phyloP scores from a whole-genome alignment of 2,113 vertebrate genomes.

The Albula glossodonta region DNA sequence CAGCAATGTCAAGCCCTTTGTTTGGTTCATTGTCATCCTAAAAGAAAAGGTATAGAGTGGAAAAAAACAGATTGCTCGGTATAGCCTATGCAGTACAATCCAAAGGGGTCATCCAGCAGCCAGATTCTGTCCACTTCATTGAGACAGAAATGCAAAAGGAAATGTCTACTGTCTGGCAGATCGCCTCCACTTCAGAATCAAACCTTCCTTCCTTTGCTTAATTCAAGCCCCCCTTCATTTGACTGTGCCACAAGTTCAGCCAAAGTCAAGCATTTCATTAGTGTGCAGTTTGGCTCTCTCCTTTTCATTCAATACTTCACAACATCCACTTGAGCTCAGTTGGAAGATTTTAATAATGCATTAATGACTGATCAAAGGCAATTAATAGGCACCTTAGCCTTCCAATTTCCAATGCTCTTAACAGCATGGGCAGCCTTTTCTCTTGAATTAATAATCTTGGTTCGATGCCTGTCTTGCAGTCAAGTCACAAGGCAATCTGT shows the following conservation, averaged over 20 bases:
- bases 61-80: not conserved
- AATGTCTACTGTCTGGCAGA: conserved; percentile 13
- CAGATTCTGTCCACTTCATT: not conserved
- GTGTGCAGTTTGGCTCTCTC: not conserved
- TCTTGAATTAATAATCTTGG: conserved; percentile 62
- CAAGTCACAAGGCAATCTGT: conserved; percentile 27
- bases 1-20: not conserved
- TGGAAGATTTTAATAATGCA: conserved; percentile 63
- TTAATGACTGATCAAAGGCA: conserved; percentile 60
- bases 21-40: not conserved
- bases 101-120: not conserved
- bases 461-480: conserved; percentile 16
- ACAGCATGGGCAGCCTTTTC: conserved; percentile 47
- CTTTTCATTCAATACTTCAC: conserved; percentile 51
- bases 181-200: conserved; percentile 6
- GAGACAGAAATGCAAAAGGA: not conserved
- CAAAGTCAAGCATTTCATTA: conserved; percentile 32
- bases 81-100: not conserved
- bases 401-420: conserved; percentile 55
- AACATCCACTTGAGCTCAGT: conserved; percentile 36
- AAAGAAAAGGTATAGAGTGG: not conserved
- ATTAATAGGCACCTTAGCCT: conserved; percentile 62
- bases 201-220: not conserved
- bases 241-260: conserved; percentile 33
- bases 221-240: conserved; percentile 3